Evolutionary conservation across 92 coral and sea anemone genomes (phyloP), one percentile per base, ranked within the genome.

Genomic region (Meandrina meandrites): DNA sequence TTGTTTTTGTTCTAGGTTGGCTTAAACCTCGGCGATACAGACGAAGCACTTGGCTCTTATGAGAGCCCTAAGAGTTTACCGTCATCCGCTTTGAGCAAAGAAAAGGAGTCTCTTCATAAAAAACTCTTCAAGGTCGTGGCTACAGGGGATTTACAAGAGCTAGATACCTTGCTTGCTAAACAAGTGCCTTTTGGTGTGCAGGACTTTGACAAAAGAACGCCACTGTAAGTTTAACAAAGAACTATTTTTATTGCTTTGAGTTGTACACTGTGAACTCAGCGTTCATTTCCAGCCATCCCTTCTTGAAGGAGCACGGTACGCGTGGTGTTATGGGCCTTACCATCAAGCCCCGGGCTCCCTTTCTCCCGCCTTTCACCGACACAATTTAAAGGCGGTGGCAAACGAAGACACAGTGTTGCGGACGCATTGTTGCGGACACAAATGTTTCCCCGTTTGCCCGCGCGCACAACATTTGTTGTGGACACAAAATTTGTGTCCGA

Each of bases 191-290:
- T 95, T 84, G 92, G 89, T 15, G 67, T 90, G 79, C 93, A 97
- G 86, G 94, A 93, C 80, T 95, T 89, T 69, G 92, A 95, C 91
- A 83, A 93, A 80, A 91, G 91, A 76, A 97, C 99, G 24, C 91
- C 96, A 15, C 95, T 97, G 99, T 97, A 81, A 90, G 99, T 91
- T n/a, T 12, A 30, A n/a, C 68, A 34, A 21, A 74, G 36, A 71
- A 21, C 21, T 77, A 67, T 9, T 37, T 81, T 86, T 50, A 42
- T 89, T 24, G 71, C 35, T 64, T n/a, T 64, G 69, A 64, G 15
- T 24, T n/a, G 19, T 64, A 64, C 28, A 0, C 32, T 8, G 69
- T 64, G 13, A 24, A 62, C 69, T 24, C 8, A 0, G 45, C 45
- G n/a, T 40, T 40, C 45, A 40, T 40, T 40, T 6, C 45, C 45